Conservation (phyloP, 1,140 invertebrate genomes). For the Parasteatoda tepidariorum region DNA sequence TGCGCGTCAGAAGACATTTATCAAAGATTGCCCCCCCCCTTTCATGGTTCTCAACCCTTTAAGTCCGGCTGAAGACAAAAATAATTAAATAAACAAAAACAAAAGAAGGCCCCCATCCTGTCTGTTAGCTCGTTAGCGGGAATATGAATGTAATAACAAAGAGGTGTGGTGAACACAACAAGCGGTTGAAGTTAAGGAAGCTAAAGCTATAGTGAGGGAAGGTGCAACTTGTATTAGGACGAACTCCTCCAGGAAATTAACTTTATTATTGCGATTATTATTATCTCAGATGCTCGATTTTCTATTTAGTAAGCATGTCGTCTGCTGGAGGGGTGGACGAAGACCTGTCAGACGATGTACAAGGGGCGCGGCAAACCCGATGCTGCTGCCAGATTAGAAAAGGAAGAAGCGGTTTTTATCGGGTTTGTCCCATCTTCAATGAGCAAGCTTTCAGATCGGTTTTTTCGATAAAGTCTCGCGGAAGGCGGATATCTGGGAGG, state of each 20-base stretch:
- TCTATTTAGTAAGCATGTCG: not conserved
- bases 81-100: not conserved
- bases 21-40: too few relatives aligned
- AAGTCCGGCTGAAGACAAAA: not conserved
- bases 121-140: not conserved
- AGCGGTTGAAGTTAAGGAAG: not conserved
- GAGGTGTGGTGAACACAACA: not conserved
- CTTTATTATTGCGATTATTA: not conserved
- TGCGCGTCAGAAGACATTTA: too few relatives aligned
- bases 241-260: not conserved
- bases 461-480: not conserved
- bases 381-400: not conserved
- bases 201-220: not conserved
- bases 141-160: not conserved
- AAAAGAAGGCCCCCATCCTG: not conserved
- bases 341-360: not conserved
- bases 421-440: not conserved
- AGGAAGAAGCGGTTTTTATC: not conserved
- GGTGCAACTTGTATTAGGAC: not conserved
- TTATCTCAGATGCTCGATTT: not conserved
- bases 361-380: not conserved
- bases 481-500: not conserved
- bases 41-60: too few relatives aligned
- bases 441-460: not conserved
- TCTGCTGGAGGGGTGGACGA: not conserved